These are phyloP conservation scores for Plebejus melissa DNA, from an alignment of 2,888 invertebrate genomes.

Conservation along the genomic window DNA sequence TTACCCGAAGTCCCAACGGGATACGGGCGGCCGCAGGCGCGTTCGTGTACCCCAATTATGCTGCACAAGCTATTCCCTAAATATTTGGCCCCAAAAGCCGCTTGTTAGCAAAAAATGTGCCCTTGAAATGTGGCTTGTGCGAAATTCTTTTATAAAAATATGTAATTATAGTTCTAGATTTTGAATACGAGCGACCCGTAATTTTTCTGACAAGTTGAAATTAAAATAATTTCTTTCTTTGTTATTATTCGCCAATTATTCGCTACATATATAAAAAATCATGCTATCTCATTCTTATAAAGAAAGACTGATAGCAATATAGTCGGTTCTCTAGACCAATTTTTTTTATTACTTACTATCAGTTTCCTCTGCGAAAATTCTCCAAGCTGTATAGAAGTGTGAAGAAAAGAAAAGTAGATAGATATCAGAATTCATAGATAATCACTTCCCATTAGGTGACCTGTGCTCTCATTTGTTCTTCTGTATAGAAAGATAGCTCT, in stretches of 20 bases:
- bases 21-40: slow-evolving; percentile 31
- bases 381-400: too few species aligned
- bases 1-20: background rate
- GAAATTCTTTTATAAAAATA: background rate
- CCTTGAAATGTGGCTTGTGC: slow-evolving; percentile 4
- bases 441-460: background rate
- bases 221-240: background rate
- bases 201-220: background rate
- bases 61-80: slow-evolving; percentile 16
- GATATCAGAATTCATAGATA: background rate
- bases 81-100: slow-evolving; percentile 3
- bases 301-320: too few species aligned
- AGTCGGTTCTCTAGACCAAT: too few species aligned
- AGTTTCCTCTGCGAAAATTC: too few species aligned
- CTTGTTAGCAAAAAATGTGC: slow-evolving; percentile 20
- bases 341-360: too few species aligned
- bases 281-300: too few species aligned
- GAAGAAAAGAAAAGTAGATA: too few species aligned
- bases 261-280: too few species aligned
- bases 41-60: slow-evolving; percentile 33
- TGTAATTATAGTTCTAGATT: background rate
- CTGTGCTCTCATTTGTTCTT: background rate
- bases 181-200: background rate
- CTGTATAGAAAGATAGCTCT: background rate
- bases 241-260: too few species aligned